phyloP scores from a whole-genome alignment of 2,797 vertebrate species.

The Pachyuromys duprasi region DNA sequence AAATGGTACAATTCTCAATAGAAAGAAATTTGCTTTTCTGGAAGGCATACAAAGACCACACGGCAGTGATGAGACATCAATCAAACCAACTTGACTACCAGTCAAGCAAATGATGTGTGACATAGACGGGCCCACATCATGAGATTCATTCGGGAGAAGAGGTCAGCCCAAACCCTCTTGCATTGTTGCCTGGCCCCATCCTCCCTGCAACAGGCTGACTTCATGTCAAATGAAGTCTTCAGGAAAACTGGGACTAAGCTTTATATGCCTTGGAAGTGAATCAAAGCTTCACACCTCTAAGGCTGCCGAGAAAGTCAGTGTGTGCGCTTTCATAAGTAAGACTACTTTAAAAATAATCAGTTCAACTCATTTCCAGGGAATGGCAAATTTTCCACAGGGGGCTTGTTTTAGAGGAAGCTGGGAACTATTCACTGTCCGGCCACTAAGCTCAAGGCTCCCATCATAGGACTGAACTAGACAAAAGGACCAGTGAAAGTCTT shows the following conservation, averaged over 20 bases:
- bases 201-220: conserved; percentile 26
- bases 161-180: neutral
- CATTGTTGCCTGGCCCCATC: neutral
- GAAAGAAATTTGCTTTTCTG: conserved; percentile 61
- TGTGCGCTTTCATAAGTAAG: conserved; percentile 43
- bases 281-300: conserved; percentile 35
- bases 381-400: conserved; percentile 24
- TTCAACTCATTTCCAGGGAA: conserved; percentile 52
- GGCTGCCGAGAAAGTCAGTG: conserved; percentile 60
- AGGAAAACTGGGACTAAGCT: conserved; percentile 12
- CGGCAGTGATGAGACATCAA: conserved; percentile 11
- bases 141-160: neutral
- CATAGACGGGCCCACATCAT: neutral
- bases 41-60: conserved; percentile 18
- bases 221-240: conserved; percentile 16
- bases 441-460: neutral
- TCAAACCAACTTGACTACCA: conserved; percentile 12
- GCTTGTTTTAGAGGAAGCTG: neutral
- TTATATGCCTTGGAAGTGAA: conserved; percentile 17
- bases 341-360: conserved; percentile 58
- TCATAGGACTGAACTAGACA: neutral
- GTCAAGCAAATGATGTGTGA: neutral
- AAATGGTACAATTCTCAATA: conserved; percentile 29
- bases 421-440: neutral
- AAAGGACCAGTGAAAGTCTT: neutral